These are phyloP conservation scores for Myotis brandtii DNA, from an alignment of 2,113 vertebrate genomes.

Conservation along the genomic window DNA sequence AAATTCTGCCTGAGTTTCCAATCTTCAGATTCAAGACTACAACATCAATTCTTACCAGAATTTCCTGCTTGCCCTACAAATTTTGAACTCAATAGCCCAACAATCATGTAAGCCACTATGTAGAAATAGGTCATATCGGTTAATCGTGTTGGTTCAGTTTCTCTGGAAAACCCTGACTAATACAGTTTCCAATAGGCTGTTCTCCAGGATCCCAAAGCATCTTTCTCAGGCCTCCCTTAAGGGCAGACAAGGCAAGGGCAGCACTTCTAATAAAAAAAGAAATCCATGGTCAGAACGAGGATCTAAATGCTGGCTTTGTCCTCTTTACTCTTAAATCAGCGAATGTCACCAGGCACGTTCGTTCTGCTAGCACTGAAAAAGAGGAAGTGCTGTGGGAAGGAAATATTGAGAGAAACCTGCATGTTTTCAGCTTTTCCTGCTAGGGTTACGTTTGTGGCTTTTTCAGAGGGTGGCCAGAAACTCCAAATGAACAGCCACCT, in stretches of 20 bases:
- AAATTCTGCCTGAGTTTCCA: not conserved
- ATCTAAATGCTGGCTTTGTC: not conserved
- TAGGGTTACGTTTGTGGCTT: not conserved
- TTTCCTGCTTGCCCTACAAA: not conserved
- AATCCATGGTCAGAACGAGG: not conserved
- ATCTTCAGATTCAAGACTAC: not conserved
- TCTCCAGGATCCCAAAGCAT: not conserved
- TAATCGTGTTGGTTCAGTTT: not conserved
- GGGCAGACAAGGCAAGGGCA: not conserved
- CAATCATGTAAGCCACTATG: not conserved
- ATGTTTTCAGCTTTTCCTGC: not conserved
- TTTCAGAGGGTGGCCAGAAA: slow-evolving; percentile 32
- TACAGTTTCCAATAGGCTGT: not conserved
- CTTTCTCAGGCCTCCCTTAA: not conserved
- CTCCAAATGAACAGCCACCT: not conserved
- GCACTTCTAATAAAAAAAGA: not conserved
- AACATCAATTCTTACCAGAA: not conserved
- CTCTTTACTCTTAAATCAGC: not conserved
- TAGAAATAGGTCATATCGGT: not conserved
- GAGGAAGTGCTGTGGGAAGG: not conserved
- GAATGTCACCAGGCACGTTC: not conserved
- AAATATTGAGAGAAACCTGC: not conserved
- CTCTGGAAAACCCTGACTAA: not conserved
- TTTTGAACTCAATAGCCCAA: not conserved
- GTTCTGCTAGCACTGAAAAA: not conserved